A percentile compares a stretch with the other conserved stretches of the same genome.
Evolutionary conservation across 2,113 vertebrate genomes (phyloP).

Genomic region (Sarotherodon lohbergeri): DNA sequence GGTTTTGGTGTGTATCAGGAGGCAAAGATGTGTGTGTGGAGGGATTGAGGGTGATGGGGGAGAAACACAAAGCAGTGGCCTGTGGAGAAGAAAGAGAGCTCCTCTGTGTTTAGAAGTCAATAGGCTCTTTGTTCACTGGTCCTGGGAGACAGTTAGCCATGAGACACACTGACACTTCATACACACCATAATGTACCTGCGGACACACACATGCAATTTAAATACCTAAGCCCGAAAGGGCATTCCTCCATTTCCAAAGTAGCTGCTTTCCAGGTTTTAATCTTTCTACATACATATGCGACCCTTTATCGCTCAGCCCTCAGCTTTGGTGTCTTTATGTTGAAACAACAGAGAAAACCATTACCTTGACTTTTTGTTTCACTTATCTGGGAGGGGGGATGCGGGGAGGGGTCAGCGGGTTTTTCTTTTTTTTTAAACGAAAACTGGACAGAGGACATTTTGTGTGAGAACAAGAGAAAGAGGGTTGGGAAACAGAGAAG

Average conservation of each 20-base stretch:
- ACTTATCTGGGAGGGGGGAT: conserved; percentile 12
- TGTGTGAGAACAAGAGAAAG: conserved; percentile 24
- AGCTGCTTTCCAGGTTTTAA: neutral
- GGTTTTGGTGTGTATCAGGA: neutral
- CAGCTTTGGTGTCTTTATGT: neutral
- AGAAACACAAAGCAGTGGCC: conserved; percentile 55
- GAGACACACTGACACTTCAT: conserved; percentile 43
- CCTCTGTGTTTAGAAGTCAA: conserved; percentile 59
- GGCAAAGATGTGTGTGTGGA: neutral
- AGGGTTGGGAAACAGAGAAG: neutral
- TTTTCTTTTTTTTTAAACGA: conserved; percentile 1
- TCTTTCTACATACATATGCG: neutral
- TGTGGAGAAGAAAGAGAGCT: conserved; percentile 57
- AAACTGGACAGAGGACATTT: conserved; percentile 50
- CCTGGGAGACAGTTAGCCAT: conserved; percentile 55
- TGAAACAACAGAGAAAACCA: conserved; percentile 5
- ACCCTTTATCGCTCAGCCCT: neutral
- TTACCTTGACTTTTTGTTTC: neutral
- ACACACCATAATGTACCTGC: conserved; percentile 31
- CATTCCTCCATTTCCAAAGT: neutral
- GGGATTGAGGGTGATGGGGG: neutral
- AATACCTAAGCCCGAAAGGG: neutral
- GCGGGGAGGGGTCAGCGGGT: neutral
- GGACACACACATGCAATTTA: conserved; percentile 1
- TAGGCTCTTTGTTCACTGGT: conserved; percentile 58